Evolutionary conservation across 92 coral and sea anemone species (phyloP).

Genomic region (Parazoanthus darwini): DNA sequence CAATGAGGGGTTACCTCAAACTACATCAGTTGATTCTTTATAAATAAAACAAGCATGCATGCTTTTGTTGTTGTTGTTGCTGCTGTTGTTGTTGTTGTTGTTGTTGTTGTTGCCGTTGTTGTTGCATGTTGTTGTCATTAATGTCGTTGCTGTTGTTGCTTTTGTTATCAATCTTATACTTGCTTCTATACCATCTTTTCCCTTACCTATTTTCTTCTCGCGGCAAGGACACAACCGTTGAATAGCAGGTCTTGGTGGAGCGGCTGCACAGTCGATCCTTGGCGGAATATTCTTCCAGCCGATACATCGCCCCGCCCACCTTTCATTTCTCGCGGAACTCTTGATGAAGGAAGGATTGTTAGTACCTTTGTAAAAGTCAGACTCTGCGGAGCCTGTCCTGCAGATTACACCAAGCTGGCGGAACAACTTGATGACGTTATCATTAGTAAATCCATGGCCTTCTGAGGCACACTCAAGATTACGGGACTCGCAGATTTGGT

Average conservation of each 20-base stretch:
- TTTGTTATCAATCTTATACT: neutral
- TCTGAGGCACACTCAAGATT: constrained; percentile 17
- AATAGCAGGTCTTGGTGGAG: constrained; percentile 26
- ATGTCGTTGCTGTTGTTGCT: neutral
- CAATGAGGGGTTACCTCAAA: too few relatives aligned
- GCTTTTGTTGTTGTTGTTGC: neutral
- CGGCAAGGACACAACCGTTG: constrained; percentile 36
- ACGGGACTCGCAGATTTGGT: constrained; percentile 31
- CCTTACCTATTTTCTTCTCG: constrained; percentile 23
- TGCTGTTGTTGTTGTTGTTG: neutral
- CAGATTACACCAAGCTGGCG: constrained; percentile 38
- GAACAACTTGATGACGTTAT: constrained; percentile 13
- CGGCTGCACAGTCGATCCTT: constrained; percentile 23
- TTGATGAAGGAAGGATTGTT: constrained; percentile 20
- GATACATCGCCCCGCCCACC: constrained; percentile 30
- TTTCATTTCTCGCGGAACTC: constrained; percentile 21
- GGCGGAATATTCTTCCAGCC: constrained; percentile 37
- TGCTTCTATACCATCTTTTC: too few relatives aligned
- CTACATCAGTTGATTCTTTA: too few relatives aligned
- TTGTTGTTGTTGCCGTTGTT: neutral
- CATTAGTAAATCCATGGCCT: constrained; percentile 29
- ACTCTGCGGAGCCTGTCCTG: constrained; percentile 24
- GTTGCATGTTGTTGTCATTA: neutral
- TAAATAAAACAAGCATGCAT: too few relatives aligned
- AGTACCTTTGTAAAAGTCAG: constrained; percentile 12